Base-by-base conservation (phyloP, 2,888 invertebrate genomes). In the Lypha dubia region DNA sequence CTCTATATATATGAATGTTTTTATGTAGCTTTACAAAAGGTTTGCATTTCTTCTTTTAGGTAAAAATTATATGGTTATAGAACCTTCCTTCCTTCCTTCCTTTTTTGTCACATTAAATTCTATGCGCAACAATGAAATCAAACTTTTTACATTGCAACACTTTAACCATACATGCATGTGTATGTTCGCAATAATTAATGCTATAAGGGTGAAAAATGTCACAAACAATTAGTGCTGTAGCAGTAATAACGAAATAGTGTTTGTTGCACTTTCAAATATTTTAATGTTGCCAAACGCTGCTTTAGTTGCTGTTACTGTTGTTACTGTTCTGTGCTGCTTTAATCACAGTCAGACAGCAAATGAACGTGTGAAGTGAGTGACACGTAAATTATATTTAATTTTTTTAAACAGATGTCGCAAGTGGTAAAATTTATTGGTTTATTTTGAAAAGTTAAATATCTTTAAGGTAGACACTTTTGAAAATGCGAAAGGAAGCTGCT, bases 181-280 rank as follows among this genome's bases (percentile, higher is more conserved):
- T 84, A 79, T 73, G 83, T 65, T 84, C 62, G 79, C 75, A 71
- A 79, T 84, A 79, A 84, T 83, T 79, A 83, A 74, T 83, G 58
- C 56, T 44, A 41, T 49, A 71, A 75, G 58, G 79, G 77, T 75
- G 79, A 79, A 79, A 85, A 82, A 74, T 85, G 85, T 65, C 81
- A 85, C 75, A 74, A 82, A 82, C 84, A 81, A 82, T 85, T 77
- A 84, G 68, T 73, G 80, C 44, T 77, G 51, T 28, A 51, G 51
- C 35, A 44, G 62, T 51, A 60, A 41, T 38, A 68, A 28, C 49
- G 24, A 49, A 77, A 77, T 71, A 63, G 51, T 44, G 41, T 49
- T 77, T n/a, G 11, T 28, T 58, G 53, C 20, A 22, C 46, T 11
- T 62, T 38, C 24, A 20, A 44, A 15, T 70, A 24, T 60, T 11